These are phyloP conservation scores for Leucosticte australis DNA, from an alignment of 2,113 vertebrate genomes.

Conservation along the genomic window DNA sequence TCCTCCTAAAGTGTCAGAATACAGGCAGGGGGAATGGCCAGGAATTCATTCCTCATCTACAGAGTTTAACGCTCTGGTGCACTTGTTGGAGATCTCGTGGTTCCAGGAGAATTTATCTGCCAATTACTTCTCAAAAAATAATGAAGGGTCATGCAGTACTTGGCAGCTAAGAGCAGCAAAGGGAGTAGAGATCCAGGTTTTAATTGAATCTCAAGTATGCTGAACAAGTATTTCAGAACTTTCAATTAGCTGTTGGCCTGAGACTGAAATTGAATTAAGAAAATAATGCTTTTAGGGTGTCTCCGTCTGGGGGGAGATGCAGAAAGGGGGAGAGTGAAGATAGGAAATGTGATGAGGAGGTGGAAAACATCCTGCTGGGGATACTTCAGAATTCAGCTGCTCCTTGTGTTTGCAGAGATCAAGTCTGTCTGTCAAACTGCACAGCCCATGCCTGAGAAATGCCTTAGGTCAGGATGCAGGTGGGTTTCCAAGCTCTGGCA, in stretches of 20 bases:
- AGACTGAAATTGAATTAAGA: neutral
- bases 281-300: neutral
- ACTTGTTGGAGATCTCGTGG: neutral
- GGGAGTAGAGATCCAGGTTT: neutral
- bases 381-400: neutral
- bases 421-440: neutral
- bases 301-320: neutral
- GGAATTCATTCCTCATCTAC: neutral
- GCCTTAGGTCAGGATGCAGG: neutral
- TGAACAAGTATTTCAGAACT: neutral
- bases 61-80: neutral
- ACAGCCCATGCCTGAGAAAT: neutral
- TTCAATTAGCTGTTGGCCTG: neutral
- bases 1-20: neutral
- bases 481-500: neutral
- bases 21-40: neutral
- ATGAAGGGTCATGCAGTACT: neutral
- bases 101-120: neutral
- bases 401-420: neutral
- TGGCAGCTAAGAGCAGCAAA: neutral
- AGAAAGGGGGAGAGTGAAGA: neutral
- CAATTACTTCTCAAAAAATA: conserved; percentile 18
- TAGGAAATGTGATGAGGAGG: neutral
- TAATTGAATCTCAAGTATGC: neutral
- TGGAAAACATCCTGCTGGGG: neutral